Evolutionary conservation across 2,888 invertebrate species (phyloP), one percentile per base, ranked within the genome.

Genomic region (Seira sanloemensis): DNA sequence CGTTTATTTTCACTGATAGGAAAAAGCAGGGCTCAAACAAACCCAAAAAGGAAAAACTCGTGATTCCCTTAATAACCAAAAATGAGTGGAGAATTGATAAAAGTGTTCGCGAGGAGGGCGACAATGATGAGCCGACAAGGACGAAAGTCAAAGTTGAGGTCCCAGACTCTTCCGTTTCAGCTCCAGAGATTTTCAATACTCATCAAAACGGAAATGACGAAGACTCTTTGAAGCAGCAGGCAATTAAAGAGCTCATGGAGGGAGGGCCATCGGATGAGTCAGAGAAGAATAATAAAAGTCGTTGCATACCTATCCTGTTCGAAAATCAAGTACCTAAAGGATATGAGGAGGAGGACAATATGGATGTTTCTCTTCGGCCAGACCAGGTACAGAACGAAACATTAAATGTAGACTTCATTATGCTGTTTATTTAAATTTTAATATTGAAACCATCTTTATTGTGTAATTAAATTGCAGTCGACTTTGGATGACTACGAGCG

Each of bases 231-330:
- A 96, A 96, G 82, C 94, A 95, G 90, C 93, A 94, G 91, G 96
- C 96, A 21, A 94, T 94, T 0, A 92, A 94, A 85, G 96, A 96
- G 91, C 91, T 97, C 37, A 90, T 96, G 66, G 93, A 93, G 87
- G 94, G 94, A 90, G 91, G 93, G 69, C 37, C 75, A 87, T 89
- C 58, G 0, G 19, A 18, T 23, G 23, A 21, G 0, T n/a, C 46
- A n/a, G 46, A 89, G 72, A 84, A 90, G 1, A 75, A 68, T 16
- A 74, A 76, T 58, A 84, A 89, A 26, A 83, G 86, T 26, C 87
- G 89, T 71, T 88, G 90, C 24, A 91, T 92, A 78, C 92, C 92
- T 0, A 88, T 92, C 18, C 89, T 92, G 50, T 90, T 92, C 89
- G 90, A 91, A 85, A 92, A 92, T 88, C 90, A 91, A 85, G 90